Base-by-base conservation (phyloP, 1,140 invertebrate species). In the Catajapyx aquilonaris region DNA sequence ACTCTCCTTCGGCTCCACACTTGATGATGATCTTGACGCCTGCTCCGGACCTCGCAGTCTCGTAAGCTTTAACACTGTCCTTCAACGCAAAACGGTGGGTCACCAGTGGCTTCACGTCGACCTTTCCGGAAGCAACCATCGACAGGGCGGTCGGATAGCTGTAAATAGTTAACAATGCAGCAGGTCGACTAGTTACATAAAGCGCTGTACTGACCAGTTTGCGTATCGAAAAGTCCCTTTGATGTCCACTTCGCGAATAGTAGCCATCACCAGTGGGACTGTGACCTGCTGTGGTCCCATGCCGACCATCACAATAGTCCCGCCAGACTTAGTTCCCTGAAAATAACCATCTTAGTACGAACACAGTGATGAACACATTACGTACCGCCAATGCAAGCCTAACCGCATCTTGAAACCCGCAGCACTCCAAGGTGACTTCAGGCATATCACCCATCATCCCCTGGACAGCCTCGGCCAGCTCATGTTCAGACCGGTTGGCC, bases 141-240 rank as follows among this genome's bases (percentile, higher is more conserved):
- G 53, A 53, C 4, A 68, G 40, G 4, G 66, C 64, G 28, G 52
- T 52, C 20, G 62, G 64, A 43, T 66, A 68, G n/a, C n/a, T n/a
- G n/a, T n/a, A n/a, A n/a, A n/a, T n/a, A n/a, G n/a, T n/a, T n/a
- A n/a, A n/a, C n/a, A n/a, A n/a, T n/a, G n/a, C n/a, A n/a, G n/a
- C n/a, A n/a, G n/a, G n/a, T n/a, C n/a, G n/a, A n/a, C n/a, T n/a
- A n/a, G n/a, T n/a, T n/a, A n/a, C n/a, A n/a, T n/a, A n/a, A n/a
- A n/a, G n/a, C n/a, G n/a, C n/a, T n/a, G n/a, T 44, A 63, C 66
- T 60, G 58, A 85, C 79, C 85, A 81, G 59, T 94, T 91, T 30
- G 65, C 74, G 53, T 93, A 94, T 59, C 88, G 68, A 57, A 95
- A 94, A 20, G 85, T 71, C 32, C 88, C 88, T 48, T 71, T 65